phyloP scores from a whole-genome alignment of 2,113 vertebrate species.

The Catharus fuscescens region DNA sequence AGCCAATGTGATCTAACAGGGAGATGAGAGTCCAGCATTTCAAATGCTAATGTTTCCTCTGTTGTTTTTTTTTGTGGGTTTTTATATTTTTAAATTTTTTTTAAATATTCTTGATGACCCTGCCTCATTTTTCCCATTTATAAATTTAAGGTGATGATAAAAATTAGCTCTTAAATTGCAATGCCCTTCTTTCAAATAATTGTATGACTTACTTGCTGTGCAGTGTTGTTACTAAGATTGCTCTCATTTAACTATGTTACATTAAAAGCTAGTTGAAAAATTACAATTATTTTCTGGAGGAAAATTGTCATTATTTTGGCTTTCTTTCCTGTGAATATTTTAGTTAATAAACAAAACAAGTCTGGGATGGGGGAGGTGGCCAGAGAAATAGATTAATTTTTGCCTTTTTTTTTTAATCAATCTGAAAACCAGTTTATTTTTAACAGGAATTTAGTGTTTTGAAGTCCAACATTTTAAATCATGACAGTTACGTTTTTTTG shows the following conservation, averaged over 20 bases:
- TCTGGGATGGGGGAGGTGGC: not conserved
- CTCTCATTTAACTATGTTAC: slow-evolving; percentile 22
- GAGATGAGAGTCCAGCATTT: slow-evolving; percentile 1
- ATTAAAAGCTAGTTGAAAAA: slow-evolving; percentile 37
- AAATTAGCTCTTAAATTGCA: slow-evolving; percentile 37
- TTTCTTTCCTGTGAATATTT: slow-evolving; percentile 26
- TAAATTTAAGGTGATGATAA: slow-evolving; percentile 19
- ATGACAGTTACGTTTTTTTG: not conserved
- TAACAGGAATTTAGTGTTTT: slow-evolving; percentile 34
- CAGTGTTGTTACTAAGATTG: not conserved
- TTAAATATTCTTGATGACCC: not conserved
- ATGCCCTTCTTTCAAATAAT: not conserved
- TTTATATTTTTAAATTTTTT: not conserved
- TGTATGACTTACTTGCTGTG: not conserved
- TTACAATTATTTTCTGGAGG: slow-evolving; percentile 2
- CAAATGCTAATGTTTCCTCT: not conserved
- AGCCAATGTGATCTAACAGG: not conserved
- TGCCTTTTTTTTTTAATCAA: slow-evolving; percentile 4
- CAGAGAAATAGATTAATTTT: slow-evolving; percentile 28
- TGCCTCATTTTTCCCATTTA: not conserved
- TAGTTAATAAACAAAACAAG: slow-evolving; percentile 34
- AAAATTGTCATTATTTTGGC: slow-evolving; percentile 45
- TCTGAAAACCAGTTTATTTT: slow-evolving; percentile 17
- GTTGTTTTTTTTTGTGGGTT: no score
- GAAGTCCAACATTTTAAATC: slow-evolving; percentile 50